Evolutionary conservation across 2,888 invertebrate species (phyloP), one percentile per base, ranked within the genome.

Genomic region (Boloria selene): DNA sequence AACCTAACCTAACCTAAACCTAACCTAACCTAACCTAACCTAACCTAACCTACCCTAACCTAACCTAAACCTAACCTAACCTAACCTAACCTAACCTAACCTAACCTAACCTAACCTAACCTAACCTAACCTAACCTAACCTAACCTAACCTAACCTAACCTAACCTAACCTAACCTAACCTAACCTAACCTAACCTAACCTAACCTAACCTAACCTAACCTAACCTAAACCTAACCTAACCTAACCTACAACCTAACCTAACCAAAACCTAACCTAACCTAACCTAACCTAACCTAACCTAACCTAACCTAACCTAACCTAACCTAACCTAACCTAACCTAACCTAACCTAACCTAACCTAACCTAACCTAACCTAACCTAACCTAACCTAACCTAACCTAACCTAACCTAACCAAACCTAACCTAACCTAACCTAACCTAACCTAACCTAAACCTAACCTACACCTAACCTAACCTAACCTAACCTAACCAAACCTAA

Each of bases 101-200:
- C 73, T 73, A 72, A 72, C 74, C 74, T 71, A 74, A 74, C 74
- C 73, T 72, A 74, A 73, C 74, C 74, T 74, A 74, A 74, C 72
- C 73, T 73, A 74, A 74, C 73, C 74, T 73, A 73, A 75, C 47
- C 74, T 74, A 74, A 70, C 72, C 72, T 70, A 75, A 72, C 74
- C 73, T 72, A 73, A 73, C 74, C 74, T 72, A 74, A 73, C 73
- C 72, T 71, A 73, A 70, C 72, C 71, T 69, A 72, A 71, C 70
- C 71, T 72, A 72, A 73, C 72, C 72, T 72, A 71, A 72, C 73
- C 72, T 69, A 72, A 73, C 47, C 73, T 70, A 73, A 72, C 71
- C 72, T 70, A 72, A 72, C 74, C 71, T 71, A 72, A 70, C 73
- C 71, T 69, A 72, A 72, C 71, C 72, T 70, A 72, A 71, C 73